These are phyloP conservation scores for Leontocebus nigricollis DNA, from an alignment of 2,797 vertebrate species.

Conservation along the genomic window DNA sequence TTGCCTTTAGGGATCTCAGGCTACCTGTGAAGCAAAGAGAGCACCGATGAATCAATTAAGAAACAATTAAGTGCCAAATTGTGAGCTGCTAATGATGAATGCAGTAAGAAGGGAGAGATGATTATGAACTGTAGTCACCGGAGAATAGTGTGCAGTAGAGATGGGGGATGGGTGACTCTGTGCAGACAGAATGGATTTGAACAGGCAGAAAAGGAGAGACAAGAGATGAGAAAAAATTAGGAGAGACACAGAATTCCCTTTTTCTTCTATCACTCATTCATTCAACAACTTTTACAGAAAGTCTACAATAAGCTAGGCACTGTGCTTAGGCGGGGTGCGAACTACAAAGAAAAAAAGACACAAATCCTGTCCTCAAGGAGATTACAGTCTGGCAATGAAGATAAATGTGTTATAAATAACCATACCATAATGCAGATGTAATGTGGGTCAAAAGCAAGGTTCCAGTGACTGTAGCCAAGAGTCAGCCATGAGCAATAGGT, in stretches of 20 bases:
- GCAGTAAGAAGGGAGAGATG: slow-evolving; percentile 59
- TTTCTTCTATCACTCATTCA: neutral
- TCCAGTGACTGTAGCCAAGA: neutral
- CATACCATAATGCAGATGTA: neutral
- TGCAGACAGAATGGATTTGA: neutral
- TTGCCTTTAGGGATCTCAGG: slow-evolving; percentile 59
- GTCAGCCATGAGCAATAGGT: neutral
- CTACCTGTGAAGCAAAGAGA: slow-evolving; percentile 70
- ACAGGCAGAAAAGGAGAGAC: neutral
- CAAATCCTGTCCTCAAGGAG: neutral
- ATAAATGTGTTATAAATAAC: neutral
- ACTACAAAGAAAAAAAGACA: neutral
- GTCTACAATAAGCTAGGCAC: neutral
- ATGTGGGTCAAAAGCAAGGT: neutral
- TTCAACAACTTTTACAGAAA: neutral
- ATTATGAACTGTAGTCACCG: slow-evolving; percentile 38
- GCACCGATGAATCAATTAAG: slow-evolving; percentile 74
- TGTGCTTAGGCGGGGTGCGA: neutral
- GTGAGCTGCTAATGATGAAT: slow-evolving; percentile 64
- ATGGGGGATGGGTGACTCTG: neutral
- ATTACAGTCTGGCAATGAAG: neutral
- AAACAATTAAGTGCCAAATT: slow-evolving; percentile 76
- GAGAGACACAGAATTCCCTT: neutral
- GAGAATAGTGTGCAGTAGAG: neutral
- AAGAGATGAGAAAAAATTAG: neutral